These are phyloP conservation scores for Dicerorhinus sumatrensis DNA, from an alignment of 2,113 vertebrate genomes.

Conservation along the genomic window DNA sequence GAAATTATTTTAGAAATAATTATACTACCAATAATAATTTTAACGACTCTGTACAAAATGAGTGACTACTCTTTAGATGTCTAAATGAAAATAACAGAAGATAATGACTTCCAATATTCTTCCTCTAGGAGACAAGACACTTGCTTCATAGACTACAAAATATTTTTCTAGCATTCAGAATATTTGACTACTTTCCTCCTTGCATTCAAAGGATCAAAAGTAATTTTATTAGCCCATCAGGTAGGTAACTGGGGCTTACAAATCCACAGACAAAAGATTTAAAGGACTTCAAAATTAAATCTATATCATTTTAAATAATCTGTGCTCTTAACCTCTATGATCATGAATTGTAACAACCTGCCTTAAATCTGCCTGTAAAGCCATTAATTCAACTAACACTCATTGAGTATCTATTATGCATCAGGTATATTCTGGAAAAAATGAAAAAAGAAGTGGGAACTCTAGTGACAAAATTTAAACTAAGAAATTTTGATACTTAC, in stretches of 20 bases:
- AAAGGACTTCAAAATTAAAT: constrained; percentile 16
- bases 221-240: constrained; percentile 15
- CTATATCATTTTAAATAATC: background rate
- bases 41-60: constrained; percentile 8
- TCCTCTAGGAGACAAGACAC: background rate
- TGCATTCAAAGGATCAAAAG: constrained; percentile 30
- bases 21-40: background rate
- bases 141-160: background rate
- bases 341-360: background rate
- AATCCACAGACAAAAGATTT: constrained; percentile 33
- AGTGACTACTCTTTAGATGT: background rate
- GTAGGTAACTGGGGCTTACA: background rate
- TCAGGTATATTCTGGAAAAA: background rate
- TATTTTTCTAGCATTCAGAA: constrained; percentile 49
- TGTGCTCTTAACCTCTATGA: constrained; percentile 22
- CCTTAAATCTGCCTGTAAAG: background rate
- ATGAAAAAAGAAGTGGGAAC: background rate
- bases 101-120: background rate
- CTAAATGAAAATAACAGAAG: constrained; percentile 53
- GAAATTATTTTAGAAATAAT: constrained; percentile 53
- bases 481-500: background rate
- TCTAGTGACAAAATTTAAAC: constrained; percentile 4
- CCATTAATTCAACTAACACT: constrained; percentile 32
- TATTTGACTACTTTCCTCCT: constrained; percentile 37
- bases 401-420: background rate